Evolutionary conservation across 2,113 vertebrate species (phyloP).

Genomic region (Scomber colias): DNA sequence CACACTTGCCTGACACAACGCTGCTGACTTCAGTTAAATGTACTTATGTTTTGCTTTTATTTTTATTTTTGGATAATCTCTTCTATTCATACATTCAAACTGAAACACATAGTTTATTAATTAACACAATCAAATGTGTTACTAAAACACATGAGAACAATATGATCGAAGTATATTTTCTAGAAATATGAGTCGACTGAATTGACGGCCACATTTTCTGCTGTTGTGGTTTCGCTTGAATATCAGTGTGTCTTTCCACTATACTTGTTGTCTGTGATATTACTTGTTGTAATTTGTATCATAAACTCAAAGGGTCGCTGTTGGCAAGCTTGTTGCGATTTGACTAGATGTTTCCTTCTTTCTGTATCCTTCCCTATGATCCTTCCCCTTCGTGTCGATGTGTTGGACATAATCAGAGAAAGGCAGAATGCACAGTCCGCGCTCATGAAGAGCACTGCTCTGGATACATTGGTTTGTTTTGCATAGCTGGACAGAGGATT

Average conservation of each 20-base stretch:
- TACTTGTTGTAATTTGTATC: constrained; percentile 53
- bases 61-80: rapidly evolving
- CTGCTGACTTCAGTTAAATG: not conserved
- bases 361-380: constrained; percentile 27
- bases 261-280: rapidly evolving
- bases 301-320: constrained; percentile 66
- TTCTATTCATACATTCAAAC: not conserved
- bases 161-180: no score
- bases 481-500: not conserved
- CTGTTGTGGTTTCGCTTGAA: not conserved
- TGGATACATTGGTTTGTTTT: not conserved
- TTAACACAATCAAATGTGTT: rapidly evolving
- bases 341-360: not conserved
- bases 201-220: not conserved
- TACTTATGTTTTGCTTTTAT: not conserved
- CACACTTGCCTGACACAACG: not conserved
- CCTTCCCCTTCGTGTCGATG: constrained; percentile 5
- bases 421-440: not conserved
- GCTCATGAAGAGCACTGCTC: not conserved
- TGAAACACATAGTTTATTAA: not conserved
- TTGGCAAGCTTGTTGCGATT: constrained; percentile 34
- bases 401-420: not conserved
- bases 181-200: not conserved
- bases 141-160: rapidly evolving
- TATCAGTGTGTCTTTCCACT: not conserved